Percentiles rank a stretch among this genome's conserved stretches.
These are phyloP conservation scores for Sorex fumeus DNA, from an alignment of 2,113 vertebrate species.

Conservation along the genomic window DNA sequence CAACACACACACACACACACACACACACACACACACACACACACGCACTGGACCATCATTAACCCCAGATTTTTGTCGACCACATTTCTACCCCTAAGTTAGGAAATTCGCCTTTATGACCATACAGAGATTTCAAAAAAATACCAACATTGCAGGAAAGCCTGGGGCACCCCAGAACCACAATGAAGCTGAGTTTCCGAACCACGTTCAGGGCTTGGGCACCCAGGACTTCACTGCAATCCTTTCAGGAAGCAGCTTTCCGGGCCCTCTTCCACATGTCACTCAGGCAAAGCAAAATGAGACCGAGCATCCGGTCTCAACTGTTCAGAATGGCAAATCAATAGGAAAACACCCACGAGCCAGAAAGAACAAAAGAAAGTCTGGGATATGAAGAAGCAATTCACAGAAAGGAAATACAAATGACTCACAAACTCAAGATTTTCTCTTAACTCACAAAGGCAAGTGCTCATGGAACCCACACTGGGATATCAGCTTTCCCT, in stretches of 20 bases:
- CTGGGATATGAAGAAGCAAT: slow-evolving; percentile 5
- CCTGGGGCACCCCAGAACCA: neutral
- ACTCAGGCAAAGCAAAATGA: neutral
- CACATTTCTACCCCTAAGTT: slow-evolving; percentile 23
- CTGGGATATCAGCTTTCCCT: slow-evolving; percentile 43
- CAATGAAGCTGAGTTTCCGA: neutral
- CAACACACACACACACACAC: neutral
- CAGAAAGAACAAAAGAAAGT: neutral
- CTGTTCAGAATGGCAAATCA: slow-evolving; percentile 43
- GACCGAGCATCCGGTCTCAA: slow-evolving; percentile 16
- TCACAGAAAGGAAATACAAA: slow-evolving; percentile 47
- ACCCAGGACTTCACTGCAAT: neutral
- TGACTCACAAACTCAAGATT: neutral
- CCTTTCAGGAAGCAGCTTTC: neutral
- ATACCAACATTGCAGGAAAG: neutral
- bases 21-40: neutral
- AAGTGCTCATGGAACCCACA: slow-evolving; percentile 46
- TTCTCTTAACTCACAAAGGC: slow-evolving; percentile 51
- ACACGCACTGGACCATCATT: neutral
- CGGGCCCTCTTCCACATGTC: neutral
- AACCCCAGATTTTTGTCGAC: slow-evolving; percentile 13
- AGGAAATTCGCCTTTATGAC: slow-evolving; percentile 56
- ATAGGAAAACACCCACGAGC: slow-evolving; percentile 9
- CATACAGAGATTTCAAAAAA: slow-evolving; percentile 6
- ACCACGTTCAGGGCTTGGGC: neutral